phyloP scores from a whole-genome alignment of 2,888 invertebrate genomes.

The Omphaloscelis lunosa region DNA sequence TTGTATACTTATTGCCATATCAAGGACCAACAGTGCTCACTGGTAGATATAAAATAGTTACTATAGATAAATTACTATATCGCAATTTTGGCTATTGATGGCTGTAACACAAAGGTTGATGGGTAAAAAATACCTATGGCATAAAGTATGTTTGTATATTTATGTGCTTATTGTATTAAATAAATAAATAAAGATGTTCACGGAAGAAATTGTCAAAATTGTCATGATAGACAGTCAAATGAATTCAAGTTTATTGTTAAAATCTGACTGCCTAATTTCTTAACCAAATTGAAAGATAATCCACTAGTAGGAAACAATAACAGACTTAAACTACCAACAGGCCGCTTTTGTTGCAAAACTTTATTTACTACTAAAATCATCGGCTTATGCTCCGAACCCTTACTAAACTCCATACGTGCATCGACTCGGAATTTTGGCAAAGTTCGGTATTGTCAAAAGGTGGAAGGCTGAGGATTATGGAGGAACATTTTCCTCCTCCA shows the following conservation, averaged over 20 bases:
- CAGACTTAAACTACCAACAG: constrained; percentile 4
- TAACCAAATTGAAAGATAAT: constrained; percentile 4
- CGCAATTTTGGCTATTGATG: too few relatives aligned
- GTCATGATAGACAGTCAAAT: background rate
- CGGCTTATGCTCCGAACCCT: constrained; percentile 31
- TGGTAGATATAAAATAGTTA: too few relatives aligned
- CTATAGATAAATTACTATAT: too few relatives aligned
- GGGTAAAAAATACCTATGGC: too few relatives aligned
- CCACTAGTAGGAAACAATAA: constrained; percentile 5
- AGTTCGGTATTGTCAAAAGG: constrained; percentile 58
- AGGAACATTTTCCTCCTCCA: constrained; percentile 31
- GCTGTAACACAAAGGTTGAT: too few relatives aligned
- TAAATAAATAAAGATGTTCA: too few relatives aligned
- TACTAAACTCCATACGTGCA: constrained; percentile 52
- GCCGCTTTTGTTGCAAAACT: constrained; percentile 27
- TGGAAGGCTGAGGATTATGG: constrained; percentile 42
- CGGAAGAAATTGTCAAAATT: background rate
- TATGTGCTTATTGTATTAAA: too few relatives aligned
- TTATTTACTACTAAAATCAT: constrained; percentile 28
- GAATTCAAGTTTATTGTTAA: background rate
- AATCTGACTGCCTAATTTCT: too few relatives aligned
- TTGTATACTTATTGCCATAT: too few relatives aligned
- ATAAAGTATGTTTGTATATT: too few relatives aligned
- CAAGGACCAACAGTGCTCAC: too few relatives aligned
- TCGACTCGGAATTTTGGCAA: constrained; percentile 61